Percentiles rank a stretch among this genome's conserved stretches.
These are phyloP conservation scores for Xenopus borealis DNA, from an alignment of 2,113 vertebrate species.

Conservation along the genomic window DNA sequence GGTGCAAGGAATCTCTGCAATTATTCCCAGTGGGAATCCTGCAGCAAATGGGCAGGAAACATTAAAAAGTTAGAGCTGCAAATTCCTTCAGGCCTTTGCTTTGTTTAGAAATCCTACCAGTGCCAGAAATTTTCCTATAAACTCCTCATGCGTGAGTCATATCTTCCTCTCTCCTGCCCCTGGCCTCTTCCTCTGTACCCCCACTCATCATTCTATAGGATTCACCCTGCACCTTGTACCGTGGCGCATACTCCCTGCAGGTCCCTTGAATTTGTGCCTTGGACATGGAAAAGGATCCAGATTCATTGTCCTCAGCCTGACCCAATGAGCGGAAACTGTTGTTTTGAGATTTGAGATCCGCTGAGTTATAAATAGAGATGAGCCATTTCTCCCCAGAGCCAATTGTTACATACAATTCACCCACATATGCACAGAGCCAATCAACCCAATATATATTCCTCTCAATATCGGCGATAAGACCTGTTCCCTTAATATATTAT, in stretches of 20 bases:
- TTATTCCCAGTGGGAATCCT: too few species aligned
- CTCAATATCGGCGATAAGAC: too few species aligned
- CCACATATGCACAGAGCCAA: too few species aligned
- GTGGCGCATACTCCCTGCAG: too few species aligned
- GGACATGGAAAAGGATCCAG: background rate
- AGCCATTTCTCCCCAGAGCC: conserved; percentile 4
- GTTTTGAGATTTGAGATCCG: background rate
- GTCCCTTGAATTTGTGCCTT: too few species aligned
- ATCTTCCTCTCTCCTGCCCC: background rate
- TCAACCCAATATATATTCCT: too few species aligned
- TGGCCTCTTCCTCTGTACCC: background rate
- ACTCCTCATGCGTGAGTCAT: background rate
- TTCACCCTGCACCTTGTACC: background rate
- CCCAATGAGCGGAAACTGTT: conserved; percentile 12
- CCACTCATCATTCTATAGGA: too few species aligned
- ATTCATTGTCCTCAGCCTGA: conserved; percentile 14
- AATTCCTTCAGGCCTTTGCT: background rate
- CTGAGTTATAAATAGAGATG: conserved; percentile 22
- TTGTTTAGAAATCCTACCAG: conserved; percentile 6
- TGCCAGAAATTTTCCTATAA: conserved; percentile 5
- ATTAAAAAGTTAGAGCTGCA: background rate
- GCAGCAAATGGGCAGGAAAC: too few species aligned
- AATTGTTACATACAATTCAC: too few species aligned
- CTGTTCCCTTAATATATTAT: too few species aligned
- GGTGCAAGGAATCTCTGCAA: too few species aligned